Conservation (phyloP, 1,140 invertebrate species). For the Chymomyza costata region DNA sequence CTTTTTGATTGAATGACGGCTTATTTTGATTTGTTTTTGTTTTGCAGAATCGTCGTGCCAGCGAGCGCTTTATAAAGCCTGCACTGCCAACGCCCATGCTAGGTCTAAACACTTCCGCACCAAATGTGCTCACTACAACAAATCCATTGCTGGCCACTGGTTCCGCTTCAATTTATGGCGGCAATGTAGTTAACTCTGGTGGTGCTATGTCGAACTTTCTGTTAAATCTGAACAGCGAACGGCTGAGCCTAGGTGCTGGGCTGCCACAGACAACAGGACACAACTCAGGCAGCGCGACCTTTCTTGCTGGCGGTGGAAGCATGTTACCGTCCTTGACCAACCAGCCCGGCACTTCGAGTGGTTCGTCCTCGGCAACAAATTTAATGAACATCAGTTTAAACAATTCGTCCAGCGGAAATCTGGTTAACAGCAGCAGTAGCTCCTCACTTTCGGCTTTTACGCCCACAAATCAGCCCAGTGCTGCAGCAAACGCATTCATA, state of each 20-base stretch:
- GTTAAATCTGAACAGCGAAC: conserved; percentile 53
- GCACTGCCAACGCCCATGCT: conserved; percentile 78
- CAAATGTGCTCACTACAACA: conserved; percentile 66
- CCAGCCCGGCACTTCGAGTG: conserved; percentile 33
- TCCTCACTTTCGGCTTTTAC: conserved; percentile 66
- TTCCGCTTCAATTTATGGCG: conserved; percentile 21
- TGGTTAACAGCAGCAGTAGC: conserved; percentile 58
- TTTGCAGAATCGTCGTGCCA: conserved; percentile 79
- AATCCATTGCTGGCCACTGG: conserved; percentile 52
- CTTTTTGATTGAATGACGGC: background rate
- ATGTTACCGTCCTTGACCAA: conserved; percentile 34
- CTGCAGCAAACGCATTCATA: conserved; percentile 60
- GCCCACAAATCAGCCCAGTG: conserved; percentile 63
- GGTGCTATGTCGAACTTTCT: conserved; percentile 30
- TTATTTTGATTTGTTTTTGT: conserved; percentile 20
- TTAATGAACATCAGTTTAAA: conserved; percentile 64
- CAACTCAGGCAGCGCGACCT: conserved; percentile 39
- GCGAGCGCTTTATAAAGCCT: conserved; percentile 87
- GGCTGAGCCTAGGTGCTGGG: conserved; percentile 45
- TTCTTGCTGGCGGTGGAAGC: conserved; percentile 44
- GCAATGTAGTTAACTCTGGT: conserved; percentile 16
- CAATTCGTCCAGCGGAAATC: conserved; percentile 66
- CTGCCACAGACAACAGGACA: conserved; percentile 3
- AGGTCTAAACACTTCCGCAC: conserved; percentile 74
- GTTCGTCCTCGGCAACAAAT: conserved; percentile 60